Evolutionary conservation across 2,888 invertebrate genomes (phyloP), one percentile per base, ranked within the genome.

Genomic region (Plagodis pulveraria): DNA sequence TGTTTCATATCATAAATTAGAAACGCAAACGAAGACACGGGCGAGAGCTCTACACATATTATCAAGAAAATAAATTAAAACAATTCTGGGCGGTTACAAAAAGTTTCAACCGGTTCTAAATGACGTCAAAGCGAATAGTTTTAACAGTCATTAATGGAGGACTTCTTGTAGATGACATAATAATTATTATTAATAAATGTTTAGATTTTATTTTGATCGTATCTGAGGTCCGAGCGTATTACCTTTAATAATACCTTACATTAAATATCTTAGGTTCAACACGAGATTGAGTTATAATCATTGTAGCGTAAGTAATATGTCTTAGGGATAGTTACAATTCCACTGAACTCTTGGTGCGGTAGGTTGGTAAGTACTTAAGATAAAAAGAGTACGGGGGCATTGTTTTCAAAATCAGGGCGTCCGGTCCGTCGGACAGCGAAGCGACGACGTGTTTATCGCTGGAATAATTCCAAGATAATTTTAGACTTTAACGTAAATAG

Each of bases 401-500:
- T 53, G 49, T 56, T 51, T 38, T 43, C 55, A 10, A 48, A 58
- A 51, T 50, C 49, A 12, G 10, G n/a, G 47, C 47, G 50, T 5
- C 11, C 22, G 40, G 38, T 35, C 22, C n/a, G 41, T 7, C 41
- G 41, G 9, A 33, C n/a, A 11, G 38, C 41, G 42, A 8, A 10
- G 42, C 11, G 12, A 34, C 11, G 34, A 33, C 42, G 43, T 9
- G 43, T 43, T 40, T 53, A 53, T 52, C 45, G 45, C 40, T 67
- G 67, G 67, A 65, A 58, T 52, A 56, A 41, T 58, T 65, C 73
- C 74, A 74, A 73, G 70, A 66, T 63, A 63, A 69, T 67, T 65
- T 58, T 41, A 56, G 63, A 49, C 58, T 53, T n/a, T 33, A 38
- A 11, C 58, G 41, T 55, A 69, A 72, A 71, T 69, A 70, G 66